phyloP scores from a whole-genome alignment of 2,113 vertebrate species.

The Maccullochella peelii region DNA sequence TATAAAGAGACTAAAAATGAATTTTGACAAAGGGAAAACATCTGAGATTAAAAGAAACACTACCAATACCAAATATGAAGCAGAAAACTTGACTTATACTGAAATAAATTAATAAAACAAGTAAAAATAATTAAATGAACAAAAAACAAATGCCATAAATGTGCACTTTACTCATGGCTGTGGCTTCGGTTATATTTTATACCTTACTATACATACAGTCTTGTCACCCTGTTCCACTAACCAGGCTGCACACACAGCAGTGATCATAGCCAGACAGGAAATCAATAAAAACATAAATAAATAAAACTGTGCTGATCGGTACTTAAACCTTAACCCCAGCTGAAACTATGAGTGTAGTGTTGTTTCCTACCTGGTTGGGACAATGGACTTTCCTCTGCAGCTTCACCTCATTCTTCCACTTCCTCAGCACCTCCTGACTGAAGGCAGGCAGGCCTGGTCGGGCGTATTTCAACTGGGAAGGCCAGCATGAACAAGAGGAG shows the following conservation, averaged over 20 bases:
- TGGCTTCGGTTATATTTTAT: background rate
- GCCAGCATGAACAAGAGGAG: background rate
- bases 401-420: slow-evolving; percentile 96
- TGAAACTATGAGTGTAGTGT: too few species aligned
- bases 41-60: background rate
- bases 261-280: background rate
- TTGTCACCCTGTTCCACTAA: background rate
- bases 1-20: background rate
- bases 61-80: background rate
- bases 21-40: background rate
- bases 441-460: slow-evolving; percentile 93
- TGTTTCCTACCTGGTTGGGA: slow-evolving; percentile 92
- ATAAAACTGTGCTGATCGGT: background rate
- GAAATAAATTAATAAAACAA: background rate
- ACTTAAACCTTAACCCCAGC: too few species aligned
- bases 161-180: too few species aligned
- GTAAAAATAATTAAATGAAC: too few species aligned
- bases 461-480: slow-evolving; percentile 90
- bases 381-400: slow-evolving; percentile 92
- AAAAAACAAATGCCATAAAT: background rate
- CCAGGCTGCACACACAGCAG: too few species aligned
- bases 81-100: background rate
- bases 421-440: slow-evolving; percentile 93
- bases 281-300: background rate
- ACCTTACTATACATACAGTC: background rate